Conservation (phyloP, 2,888 invertebrate species). For the Acheta domesticus region DNA sequence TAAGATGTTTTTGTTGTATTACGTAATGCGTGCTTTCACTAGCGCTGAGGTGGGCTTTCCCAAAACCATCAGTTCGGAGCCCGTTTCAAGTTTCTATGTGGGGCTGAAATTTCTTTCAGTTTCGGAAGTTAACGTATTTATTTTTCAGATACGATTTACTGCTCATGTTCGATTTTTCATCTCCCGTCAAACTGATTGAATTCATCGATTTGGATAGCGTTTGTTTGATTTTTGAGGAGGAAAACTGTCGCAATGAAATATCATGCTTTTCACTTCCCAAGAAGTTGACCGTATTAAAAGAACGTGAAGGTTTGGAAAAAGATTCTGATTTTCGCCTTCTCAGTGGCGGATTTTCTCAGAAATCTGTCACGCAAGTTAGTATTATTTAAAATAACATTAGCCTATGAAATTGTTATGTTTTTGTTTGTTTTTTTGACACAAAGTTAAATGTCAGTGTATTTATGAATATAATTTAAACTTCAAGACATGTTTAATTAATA, state of each 20-base stretch:
- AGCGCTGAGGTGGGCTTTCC: too few species aligned
- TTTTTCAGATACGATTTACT: constrained; percentile 25
- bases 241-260: constrained; percentile 24
- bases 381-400: background rate
- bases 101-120: too few species aligned
- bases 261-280: constrained; percentile 25
- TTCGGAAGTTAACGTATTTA: background rate
- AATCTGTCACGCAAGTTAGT: constrained; percentile 27
- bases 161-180: constrained; percentile 23
- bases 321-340: constrained; percentile 28
- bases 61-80: too few species aligned
- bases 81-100: too few species aligned
- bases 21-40: too few species aligned
- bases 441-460: too few species aligned
- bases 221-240: constrained; percentile 24
- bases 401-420: background rate
- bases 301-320: constrained; percentile 27
- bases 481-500: too few species aligned
- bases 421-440: too few species aligned
- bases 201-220: background rate
- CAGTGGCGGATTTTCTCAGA: constrained; percentile 27
- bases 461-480: too few species aligned
- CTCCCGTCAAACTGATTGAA: constrained; percentile 18
- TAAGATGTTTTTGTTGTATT: too few species aligned
- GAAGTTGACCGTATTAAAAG: constrained; percentile 26